These are phyloP conservation scores for Bombyx mori DNA, from an alignment of 1,140 invertebrate species.

Conservation along the genomic window ASM3026992v2 NC_085119.1:7780501-7781000, in stretches of 20 bases:
- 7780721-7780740: conserved; percentile 60
- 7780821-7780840: conserved; percentile 58
- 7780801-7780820: conserved; percentile 41
- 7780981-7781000: conserved; percentile 51
- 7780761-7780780: conserved; percentile 49
- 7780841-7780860: conserved; percentile 58
- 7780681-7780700: too few species aligned
- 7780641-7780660: too few species aligned
- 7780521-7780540: too few species aligned
- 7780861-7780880: conserved; percentile 45
- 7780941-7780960: conserved; percentile 67
- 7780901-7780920: conserved; percentile 62
- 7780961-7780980: conserved; percentile 60
- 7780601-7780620: too few species aligned
- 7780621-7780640: too few species aligned
- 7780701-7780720: conserved; percentile 3
- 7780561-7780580: too few species aligned
- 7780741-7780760: conserved; percentile 68
- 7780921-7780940: conserved; percentile 62
- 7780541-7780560: too few species aligned
- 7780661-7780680: too few species aligned
- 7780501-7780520: too few species aligned
- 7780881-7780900: conserved; percentile 23
- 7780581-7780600: too few species aligned
- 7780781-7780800: conserved; percentile 59